Percentiles rank a stretch among this genome's conserved stretches.
Evolutionary conservation across 2,888 invertebrate genomes (phyloP).

Genomic region (Philaethria dido): DNA sequence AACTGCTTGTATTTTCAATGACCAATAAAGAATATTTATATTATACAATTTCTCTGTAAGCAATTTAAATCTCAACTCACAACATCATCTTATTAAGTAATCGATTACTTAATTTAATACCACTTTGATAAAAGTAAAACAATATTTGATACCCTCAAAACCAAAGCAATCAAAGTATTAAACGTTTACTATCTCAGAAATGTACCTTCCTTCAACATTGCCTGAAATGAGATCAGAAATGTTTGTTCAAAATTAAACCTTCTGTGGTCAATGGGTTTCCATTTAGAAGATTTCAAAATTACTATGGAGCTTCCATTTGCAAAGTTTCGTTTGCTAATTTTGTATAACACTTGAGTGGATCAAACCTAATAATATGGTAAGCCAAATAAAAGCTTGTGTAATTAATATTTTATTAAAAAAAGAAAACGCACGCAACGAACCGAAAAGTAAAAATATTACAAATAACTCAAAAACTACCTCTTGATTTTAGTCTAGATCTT

Average conservation of each 20-base stretch:
- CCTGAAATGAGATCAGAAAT: conserved; percentile 8
- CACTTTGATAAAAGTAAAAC: neutral
- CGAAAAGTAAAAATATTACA: too few species aligned
- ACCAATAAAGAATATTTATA: too few species aligned
- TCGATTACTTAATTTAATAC: neutral
- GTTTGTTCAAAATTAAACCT: neutral
- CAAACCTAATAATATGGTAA: too few species aligned
- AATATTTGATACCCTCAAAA: neutral
- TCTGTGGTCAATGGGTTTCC: conserved; percentile 14
- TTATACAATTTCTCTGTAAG: too few species aligned
- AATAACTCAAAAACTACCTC: too few species aligned
- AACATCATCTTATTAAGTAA: neutral
- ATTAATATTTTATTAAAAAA: too few species aligned
- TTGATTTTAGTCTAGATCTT: too few species aligned
- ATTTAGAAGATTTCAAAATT: neutral
- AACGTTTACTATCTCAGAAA: conserved; percentile 1
- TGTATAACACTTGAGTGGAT: too few species aligned
- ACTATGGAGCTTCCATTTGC: neutral
- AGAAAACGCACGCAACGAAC: too few species aligned
- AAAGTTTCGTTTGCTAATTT: neutral
- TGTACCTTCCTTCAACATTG: neutral
- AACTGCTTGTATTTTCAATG: too few species aligned
- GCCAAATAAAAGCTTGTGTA: too few species aligned
- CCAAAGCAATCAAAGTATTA: neutral
- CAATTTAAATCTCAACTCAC: too few species aligned